Evolutionary conservation across 53 echinoderm and acorn worm genomes (phyloP), one percentile per base, ranked within the genome.

Genomic region (Temnopleurus reevesii): DNA sequence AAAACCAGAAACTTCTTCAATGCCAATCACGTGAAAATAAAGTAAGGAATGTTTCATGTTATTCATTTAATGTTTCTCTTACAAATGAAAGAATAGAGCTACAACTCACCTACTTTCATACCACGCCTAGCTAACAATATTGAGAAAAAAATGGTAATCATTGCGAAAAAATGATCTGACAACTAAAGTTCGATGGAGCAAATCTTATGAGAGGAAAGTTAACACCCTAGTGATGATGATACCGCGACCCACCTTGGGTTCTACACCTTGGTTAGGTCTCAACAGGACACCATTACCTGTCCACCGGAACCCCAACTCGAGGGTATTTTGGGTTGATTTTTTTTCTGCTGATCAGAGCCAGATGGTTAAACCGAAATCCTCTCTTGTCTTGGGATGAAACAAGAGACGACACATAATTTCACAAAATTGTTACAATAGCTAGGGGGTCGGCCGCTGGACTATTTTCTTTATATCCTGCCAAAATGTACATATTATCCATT

Each of bases 371-470:
- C 17, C 47, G 71, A 66, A 87, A 66, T 87, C 71, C 88, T 66
- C 71, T 46, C 71, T 66, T 87, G 88, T 87, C 88, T n/a, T 33
- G 88, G 88, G 88, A 87, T 18, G 88, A 66, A 87, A 87, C 88
- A 87, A 51, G 88, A 87, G 71, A 45, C 71, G 66, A 17, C 65
- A 47, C 54, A 87, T 71, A 87, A 87, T 87, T 87, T 87, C 88
- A 65, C 66, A 87, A 86, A 87, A 66, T 87, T 87, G 88, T 87
- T 87, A 87, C 88, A 87, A 87, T 87, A 87, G 88, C 88, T 87
- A 38, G 30, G 66, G 71, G 88, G 53, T 29, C 88, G 88, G 64
- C 88, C 88, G 53, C 66, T 15, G 88, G 88, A 87, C 88, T 87
- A 87, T 87, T 87, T 87, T 87, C 88, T 87, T 87, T 66, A 87